These are phyloP conservation scores for Cylloceria caligata DNA, from an alignment of 2,888 invertebrate species.

Conservation along the genomic window DNA sequence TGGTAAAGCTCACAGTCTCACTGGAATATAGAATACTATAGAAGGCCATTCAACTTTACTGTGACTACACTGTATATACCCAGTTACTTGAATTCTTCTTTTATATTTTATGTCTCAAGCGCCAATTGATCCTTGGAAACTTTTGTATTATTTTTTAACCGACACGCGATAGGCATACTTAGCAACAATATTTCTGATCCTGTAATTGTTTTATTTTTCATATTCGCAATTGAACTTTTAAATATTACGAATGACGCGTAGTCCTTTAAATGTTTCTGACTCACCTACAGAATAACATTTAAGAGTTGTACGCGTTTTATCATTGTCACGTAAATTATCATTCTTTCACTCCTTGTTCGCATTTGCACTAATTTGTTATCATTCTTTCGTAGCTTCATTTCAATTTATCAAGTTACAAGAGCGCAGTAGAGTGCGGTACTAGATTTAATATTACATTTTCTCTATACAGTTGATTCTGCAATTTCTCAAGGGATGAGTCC, in stretches of 20 bases:
- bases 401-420: not conserved
- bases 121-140: not conserved
- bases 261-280: no score
- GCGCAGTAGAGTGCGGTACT: not conserved
- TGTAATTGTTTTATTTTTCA: not conserved
- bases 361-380: not conserved
- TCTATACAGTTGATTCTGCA: conserved; percentile 22
- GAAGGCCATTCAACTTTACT: conserved; percentile 39
- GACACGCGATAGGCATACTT: not conserved
- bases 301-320: no score
- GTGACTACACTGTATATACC: conserved; percentile 5
- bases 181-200: not conserved
- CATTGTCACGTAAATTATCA: no score
- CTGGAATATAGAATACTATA: conserved; percentile 37
- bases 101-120: conserved; percentile 37
- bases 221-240: no score
- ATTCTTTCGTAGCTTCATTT: not conserved
- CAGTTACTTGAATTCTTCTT: conserved; percentile 43
- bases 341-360: not conserved
- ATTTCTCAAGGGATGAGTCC: conserved; percentile 18
- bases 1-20: conserved; percentile 33
- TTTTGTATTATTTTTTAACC: not conserved
- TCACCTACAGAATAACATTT: no score
- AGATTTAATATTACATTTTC: not conserved
- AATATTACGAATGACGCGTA: no score